Base-by-base conservation (phyloP, 2,797 vertebrate genomes). In the Gallirallus australis region DNA sequence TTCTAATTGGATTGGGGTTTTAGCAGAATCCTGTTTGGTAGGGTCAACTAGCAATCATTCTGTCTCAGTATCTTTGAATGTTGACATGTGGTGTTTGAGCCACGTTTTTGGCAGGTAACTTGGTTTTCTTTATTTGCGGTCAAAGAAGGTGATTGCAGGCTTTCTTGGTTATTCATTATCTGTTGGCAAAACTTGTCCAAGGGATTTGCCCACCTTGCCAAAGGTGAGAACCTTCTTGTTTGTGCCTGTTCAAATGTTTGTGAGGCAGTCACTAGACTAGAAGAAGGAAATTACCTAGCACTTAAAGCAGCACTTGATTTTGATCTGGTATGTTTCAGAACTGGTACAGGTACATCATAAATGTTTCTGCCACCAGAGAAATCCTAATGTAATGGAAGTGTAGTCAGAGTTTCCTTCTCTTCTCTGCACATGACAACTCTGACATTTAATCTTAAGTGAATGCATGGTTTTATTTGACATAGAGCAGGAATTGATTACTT, bases 391-490 rank as follows among this genome's bases (percentile, higher is more conserved):
- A 66, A 35, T 61, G 23, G 54, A 90, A 27, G 35, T 64, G 25
- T 47, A 71, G 45, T 71, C 28, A 18, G 33, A 25, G 53, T 56
- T 88, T 27, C 53, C 30, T 60, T 64, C 10, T 68, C 18, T 73
- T 50, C 45, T 64, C 17, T 64, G 45, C n/a, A 77, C 6, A 0
- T 57, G 47, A 47, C 23, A 88, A 24, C 53, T 63, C 42, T 89
- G 86, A 82, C 28, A 35, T 79, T 79, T 60, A 79, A 17, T 30
- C 14, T 66, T 84, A 65, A 6, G 24, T 52, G 63, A 72, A 65
- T 39, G 14, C 10, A 0, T 63, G 9, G 37, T 69, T 39, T 48
- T 59, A 52, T 76, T 91, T 73, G 42, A 13, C 0, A 0, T 59
- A 16, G 15, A 63, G 1, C 4, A 39, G 52, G 28, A 40, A 23